These are phyloP conservation scores for Bovichtus variegatus DNA, from an alignment of 2,797 vertebrate genomes.

Conservation along the genomic window DNA sequence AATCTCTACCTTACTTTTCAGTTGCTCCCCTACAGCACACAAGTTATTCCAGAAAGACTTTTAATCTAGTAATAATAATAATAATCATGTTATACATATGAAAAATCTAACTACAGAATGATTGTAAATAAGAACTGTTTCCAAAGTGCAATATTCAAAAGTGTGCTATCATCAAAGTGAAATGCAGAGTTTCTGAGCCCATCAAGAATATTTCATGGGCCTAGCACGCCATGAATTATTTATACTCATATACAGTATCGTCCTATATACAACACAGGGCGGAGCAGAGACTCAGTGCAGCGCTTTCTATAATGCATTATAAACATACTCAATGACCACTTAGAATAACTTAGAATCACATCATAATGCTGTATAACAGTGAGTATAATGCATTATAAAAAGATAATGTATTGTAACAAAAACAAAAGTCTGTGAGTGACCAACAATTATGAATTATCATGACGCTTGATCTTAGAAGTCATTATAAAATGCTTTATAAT, in stretches of 20 bases:
- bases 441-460: no score
- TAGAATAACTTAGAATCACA: no score
- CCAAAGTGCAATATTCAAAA: not conserved
- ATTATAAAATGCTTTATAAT: no score
- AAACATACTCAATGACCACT: no score
- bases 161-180: not conserved
- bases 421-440: no score
- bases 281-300: not conserved
- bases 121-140: not conserved
- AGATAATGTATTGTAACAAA: no score
- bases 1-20: not conserved
- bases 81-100: not conserved
- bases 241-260: not conserved
- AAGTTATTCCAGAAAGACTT: not conserved
- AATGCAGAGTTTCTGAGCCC: not conserved
- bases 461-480: no score
- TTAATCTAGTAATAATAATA: not conserved
- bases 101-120: not conserved
- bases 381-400: no score
- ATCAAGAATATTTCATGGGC: not conserved
- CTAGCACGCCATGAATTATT: conserved; percentile 3
- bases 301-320: no score
- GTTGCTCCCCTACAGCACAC: not conserved
- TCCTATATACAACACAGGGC: not conserved
- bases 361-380: no score